phyloP scores from a whole-genome alignment of 2,797 vertebrate species.

The Leptodactylus fallax region DNA sequence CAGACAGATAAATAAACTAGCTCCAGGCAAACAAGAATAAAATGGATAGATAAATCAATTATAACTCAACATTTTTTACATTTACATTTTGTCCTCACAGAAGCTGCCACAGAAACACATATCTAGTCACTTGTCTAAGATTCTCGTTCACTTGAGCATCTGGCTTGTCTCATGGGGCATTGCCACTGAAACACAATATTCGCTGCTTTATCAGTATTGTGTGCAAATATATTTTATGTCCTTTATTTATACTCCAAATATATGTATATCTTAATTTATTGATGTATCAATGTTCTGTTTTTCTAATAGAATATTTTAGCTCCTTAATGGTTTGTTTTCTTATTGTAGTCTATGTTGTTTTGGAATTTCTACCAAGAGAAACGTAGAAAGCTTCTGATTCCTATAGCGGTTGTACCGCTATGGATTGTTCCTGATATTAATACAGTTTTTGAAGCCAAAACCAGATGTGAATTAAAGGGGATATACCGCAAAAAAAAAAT shows the following conservation, averaged over 20 bases:
- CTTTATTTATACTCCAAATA: slow-evolving; percentile 12
- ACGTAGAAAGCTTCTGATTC: neutral
- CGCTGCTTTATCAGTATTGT: neutral
- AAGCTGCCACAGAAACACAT: slow-evolving; percentile 11
- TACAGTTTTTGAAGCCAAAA: no score
- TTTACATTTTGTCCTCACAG: slow-evolving; percentile 17
- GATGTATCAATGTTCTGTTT: neutral
- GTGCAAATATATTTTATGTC: neutral
- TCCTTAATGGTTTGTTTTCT: neutral
- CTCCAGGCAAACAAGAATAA: slow-evolving; percentile 12
- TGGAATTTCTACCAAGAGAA: neutral
- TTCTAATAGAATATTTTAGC: neutral
- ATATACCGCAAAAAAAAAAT: no score
- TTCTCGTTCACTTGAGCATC: slow-evolving; percentile 3
- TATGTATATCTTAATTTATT: slow-evolving; percentile 24
- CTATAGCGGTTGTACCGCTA: neutral
- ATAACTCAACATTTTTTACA: slow-evolving; percentile 36
- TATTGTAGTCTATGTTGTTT: neutral
- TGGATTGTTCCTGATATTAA: neutral
- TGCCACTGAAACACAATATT: neutral
- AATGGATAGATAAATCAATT: slow-evolving; percentile 57
- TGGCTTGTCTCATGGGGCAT: neutral
- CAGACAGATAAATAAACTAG: slow-evolving; percentile 47
- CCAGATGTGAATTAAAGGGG: no score
- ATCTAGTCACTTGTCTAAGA: slow-evolving; percentile 1